Base-by-base conservation (phyloP, 2,113 vertebrate species). In the Cepphus grylle region DNA sequence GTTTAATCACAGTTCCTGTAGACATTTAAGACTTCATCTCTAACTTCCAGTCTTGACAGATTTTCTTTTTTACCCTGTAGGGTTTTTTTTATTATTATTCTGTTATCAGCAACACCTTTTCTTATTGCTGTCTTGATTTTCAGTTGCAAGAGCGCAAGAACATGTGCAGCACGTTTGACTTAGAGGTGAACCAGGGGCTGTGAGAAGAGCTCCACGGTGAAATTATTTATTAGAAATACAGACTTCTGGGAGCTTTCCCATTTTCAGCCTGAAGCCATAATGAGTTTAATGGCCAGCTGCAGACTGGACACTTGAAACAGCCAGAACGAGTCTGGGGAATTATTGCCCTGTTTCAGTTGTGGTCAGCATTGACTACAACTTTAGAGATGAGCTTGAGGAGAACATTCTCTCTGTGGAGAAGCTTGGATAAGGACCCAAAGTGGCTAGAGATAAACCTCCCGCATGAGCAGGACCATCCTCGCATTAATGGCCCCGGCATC, bases 381-480 rank as follows among this genome's bases (percentile, higher is more conserved):
- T 52, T 36, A 23, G 69, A 55, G 78, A 62, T 4, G 3, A 79
- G 4, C 34, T 74, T 2, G 0, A 43, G 73, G 47, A 32, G 52
- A 55, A 50, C 1, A 15, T 61, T 7, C 19, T n/a, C 3, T 7
- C 38, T 58, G 4, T 49, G 74, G 70, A 58, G 69, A 15, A 43
- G 36, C 36, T 42, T 49, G 47, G 79, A 15, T 56, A 4, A 30
- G 65, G 42, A 19, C 26, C 9, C 1, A 0, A 16, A 42, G 50
- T 7, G 32, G 22, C 5, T 58, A 6, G 55, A 47, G 83, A 74
- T 2, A 42, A 29, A 40, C 2, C 15, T 67, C 19, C 74, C 0
- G 5, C 40, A 7, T 0, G 0, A 22, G 34, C 1, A 5, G 36
- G 36, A 62, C 1, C 16, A 3, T 47, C 34, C 27, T 34, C 4